Base-by-base conservation (phyloP, 1,140 invertebrate genomes). In the Drosophila varians region DNA sequence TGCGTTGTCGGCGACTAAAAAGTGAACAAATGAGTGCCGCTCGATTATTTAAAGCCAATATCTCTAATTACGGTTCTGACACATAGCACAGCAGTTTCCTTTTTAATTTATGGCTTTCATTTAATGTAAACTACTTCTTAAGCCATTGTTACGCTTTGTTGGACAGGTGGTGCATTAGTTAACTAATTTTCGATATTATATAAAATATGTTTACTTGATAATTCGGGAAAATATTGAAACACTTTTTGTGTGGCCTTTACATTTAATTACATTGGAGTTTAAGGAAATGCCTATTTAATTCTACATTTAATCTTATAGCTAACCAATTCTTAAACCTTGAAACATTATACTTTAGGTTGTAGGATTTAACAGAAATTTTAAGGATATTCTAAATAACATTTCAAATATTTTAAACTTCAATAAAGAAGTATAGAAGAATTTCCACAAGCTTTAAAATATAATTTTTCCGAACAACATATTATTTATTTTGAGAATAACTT, bases 11-110 rank as follows among this genome's bases (percentile, higher is more conserved):
- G 79, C 80, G 61, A 86, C 49, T 73, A 76, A 76, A 84, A 86
- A 84, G 80, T 68, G 58, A 87, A 76, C 28, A 73, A 76, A 80
- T 61, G 61, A 73, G 72, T 71, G 60, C 78, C 56, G 56, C 45
- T 65, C 72, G 69, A 73, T 70, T 69, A 74, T 79, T 73, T 62
- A 73, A 66, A 74, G 76, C 68, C 76, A 84, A 87, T 86, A 86
- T 80, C 62, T 74, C 82, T 84, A 84, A 84, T 84, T 84, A 84
- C 80, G 82, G 76, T 74, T 84, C 76, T 80, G 80, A 79, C 76
- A 76, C 69, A 64, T 76, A 74, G 60, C 61, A 71, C 58, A 80
- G 62, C 66, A 84, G 76, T 80, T 87, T 73, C 72, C 76, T 73
- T 58, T 83, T 76, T 40, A 86, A 86, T 84, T 86, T 80, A 79